Evolutionary conservation across 30 jellyfish, hydroid and myxozoan genomes (phyloP), one percentile per base, ranked within the genome.

Genomic region (Chrysaora quinquecirrha): DNA sequence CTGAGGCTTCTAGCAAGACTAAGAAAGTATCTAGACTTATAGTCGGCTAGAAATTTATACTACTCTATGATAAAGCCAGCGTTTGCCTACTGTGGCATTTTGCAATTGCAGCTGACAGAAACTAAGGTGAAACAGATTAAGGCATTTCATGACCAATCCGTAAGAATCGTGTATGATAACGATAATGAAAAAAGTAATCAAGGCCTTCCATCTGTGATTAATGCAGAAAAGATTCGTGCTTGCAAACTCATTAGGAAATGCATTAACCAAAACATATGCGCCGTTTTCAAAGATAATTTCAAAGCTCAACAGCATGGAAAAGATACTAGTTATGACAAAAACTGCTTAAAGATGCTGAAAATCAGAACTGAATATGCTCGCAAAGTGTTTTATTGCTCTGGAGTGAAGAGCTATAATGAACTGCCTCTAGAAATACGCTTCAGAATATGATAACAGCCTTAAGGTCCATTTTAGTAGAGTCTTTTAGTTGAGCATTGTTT

Each of bases 1-100:
- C 76, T 75, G 64, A 75, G 70, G 89, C 83, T 60, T 22, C 83
- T 78, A 82, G 89, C 82, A 32, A 60, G 71, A 61, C 83, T 34
- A 78, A 78, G 89, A 35, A 78, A 78, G 38, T 78, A 75, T 63
- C 69, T 78, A 28, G 89, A 58, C 76, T 35, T 78, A 63, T 71
- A 61, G 71, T 78, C 48, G 31, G 89, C 83, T 34, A 78, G 64
- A 62, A 82, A 61, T 33, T 62, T 63, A 2, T 43, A 58, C 27
- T 14, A n/a, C 33, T 20, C 23, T 16, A 30, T 65, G 78, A 65
- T 21, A 9, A 65, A 11, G 78, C 78, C 63, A 14, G 33, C 27
- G 10, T 65, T 65, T 32, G 27, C 78, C 28, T 28, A 65, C 78
- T 65, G 63, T 10, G 78, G 78, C 63, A 27, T 65, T 10, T 32